Conservation (phyloP, 2,113 vertebrate genomes). For the Podiceps cristatus region DNA sequence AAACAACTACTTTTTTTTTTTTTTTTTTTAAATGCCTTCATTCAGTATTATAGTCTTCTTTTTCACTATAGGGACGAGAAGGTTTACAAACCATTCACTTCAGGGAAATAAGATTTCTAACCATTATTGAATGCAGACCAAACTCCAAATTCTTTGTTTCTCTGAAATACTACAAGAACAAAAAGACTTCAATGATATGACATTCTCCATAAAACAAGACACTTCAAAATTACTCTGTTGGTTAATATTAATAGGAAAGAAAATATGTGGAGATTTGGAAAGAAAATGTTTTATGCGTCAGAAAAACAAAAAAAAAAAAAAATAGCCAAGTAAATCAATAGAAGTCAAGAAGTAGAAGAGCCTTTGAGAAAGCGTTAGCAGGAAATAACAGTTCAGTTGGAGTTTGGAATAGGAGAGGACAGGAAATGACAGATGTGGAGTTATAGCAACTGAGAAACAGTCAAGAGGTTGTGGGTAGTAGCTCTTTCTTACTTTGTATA, state of each 20-base stretch:
- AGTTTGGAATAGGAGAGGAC: not conserved
- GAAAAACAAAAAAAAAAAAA: not conserved
- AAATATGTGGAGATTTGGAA: not conserved
- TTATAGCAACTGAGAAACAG: not conserved
- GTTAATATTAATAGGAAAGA: not conserved
- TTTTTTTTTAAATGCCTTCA: not conserved
- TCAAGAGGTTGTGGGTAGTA: not conserved
- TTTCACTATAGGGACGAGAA: not conserved
- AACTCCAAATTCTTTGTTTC: not conserved
- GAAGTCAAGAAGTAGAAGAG: not conserved
- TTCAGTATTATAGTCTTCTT: not conserved
- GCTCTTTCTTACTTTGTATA: not conserved
- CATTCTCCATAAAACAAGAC: not conserved
- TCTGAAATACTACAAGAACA: not conserved
- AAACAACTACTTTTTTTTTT: too few relatives aligned
- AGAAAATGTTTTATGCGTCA: not conserved
- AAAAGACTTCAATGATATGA: not conserved
- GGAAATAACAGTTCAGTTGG: not conserved
- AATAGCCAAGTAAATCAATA: not conserved
- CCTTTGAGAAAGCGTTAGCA: not conserved
- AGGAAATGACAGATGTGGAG: not conserved
- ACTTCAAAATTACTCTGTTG: rapidly evolving
- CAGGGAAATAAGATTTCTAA: not conserved
- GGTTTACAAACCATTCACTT: not conserved
- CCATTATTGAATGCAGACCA: not conserved